Evolutionary conservation across 2,113 vertebrate genomes (phyloP), one percentile per base, ranked within the genome.

Genomic region (Amphiprion ocellaris): DNA sequence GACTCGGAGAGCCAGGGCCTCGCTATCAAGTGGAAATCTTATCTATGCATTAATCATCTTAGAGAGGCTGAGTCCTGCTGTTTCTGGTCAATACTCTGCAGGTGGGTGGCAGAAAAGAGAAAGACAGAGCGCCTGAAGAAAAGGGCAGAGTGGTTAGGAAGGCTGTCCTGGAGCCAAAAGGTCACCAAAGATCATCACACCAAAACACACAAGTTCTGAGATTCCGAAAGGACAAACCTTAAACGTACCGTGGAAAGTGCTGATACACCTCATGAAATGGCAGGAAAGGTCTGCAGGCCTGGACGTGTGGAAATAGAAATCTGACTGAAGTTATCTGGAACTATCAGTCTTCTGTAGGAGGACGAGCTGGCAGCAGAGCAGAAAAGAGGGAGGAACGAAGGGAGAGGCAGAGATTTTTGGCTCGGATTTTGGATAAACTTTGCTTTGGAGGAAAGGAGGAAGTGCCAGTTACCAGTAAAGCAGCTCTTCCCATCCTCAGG

Each of bases 21-120:
- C 2, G 44, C 54, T 77, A 65, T 78, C 72, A 66, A 75, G 70
- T 65, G 83, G 79, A 74, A 78, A 85, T 74, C 79, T 85, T 71
- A 68, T 81, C 80, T 74, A 81, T 89, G 79, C 70, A 85, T 87
- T 84, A 89, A 82, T 91, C 79, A 86, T 86, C 69, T 82, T 69
- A 66, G 70, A 69, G 53, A 73, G 81, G 72, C 62, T 52, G 64
- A 54, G 24, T 85, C 90, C 86, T 77, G 79, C 87, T 85, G 90
- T 12, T 77, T 59, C 60, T 84, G 76, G 79, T 89, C 90, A 74
- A 91, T 91, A 88, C 70, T 4, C 83, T 21, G 61, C 82, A 77
- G 85, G 90, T 78, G 87, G 75, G 50, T 15, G 46, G 67, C 74
- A 78, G 50, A 54, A 69, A 23, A 39, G 50, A 50, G 61, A 47